These are phyloP conservation scores for Mormyrus proboscirostris DNA, from an alignment of 2,797 vertebrate genomes.

Conservation along the genomic window DNA sequence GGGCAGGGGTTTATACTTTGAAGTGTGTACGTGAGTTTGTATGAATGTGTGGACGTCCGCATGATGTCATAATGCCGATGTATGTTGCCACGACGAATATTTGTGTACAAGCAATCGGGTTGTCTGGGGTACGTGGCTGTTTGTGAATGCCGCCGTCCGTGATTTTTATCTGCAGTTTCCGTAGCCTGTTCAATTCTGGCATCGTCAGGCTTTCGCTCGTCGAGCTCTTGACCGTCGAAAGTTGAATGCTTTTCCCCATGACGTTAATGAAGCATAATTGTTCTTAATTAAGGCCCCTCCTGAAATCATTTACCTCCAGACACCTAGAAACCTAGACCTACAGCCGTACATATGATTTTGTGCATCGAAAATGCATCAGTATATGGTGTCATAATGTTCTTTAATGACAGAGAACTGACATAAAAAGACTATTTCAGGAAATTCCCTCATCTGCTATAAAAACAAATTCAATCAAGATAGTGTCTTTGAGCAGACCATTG, in stretches of 20 bases:
- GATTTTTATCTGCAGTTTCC: constrained; percentile 1
- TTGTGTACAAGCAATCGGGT: neutral
- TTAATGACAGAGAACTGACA: neutral
- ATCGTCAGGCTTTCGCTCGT: neutral
- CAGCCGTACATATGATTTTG: neutral
- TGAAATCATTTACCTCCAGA: neutral
- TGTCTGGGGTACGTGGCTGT: neutral
- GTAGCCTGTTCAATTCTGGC: neutral
- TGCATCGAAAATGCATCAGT: neutral
- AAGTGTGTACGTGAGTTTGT: constrained; percentile 24
- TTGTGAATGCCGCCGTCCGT: constrained; percentile 9
- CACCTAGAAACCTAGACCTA: neutral
- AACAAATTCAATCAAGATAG: constrained; percentile 63
- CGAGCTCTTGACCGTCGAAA: neutral
- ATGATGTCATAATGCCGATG: constrained; percentile 13
- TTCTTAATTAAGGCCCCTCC: neutral
- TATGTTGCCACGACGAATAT: neutral
- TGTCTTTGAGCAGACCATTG: constrained; percentile 67
- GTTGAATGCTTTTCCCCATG: neutral
- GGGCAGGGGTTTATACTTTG: constrained; percentile 6
- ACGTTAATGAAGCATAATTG: constrained; percentile 9
- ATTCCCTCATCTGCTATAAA: constrained; percentile 49
- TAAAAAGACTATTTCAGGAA: neutral
- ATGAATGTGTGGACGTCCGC: constrained; percentile 22
- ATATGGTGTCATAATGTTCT: neutral